phyloP scores from a whole-genome alignment of 2,797 vertebrate genomes.

The Craterocephalus amniculus region DNA sequence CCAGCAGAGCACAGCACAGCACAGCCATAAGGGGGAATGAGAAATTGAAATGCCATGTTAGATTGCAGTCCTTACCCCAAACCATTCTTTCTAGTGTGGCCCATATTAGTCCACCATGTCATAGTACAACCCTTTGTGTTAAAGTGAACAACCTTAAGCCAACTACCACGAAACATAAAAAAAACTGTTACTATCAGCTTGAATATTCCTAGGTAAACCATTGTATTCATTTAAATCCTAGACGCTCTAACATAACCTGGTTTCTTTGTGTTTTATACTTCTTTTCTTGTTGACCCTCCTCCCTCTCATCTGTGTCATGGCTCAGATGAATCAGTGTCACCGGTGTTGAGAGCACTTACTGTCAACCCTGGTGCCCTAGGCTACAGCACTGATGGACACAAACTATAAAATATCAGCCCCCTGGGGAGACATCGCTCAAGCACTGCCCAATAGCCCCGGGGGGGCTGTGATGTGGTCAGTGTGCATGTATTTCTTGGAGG shows the following conservation, averaged over 20 bases:
- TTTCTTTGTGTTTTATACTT: conserved; percentile 46
- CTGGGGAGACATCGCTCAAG: conserved; percentile 86
- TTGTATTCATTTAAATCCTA: conserved; percentile 18
- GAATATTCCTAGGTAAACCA: conserved; percentile 13
- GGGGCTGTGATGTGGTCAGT: conserved; percentile 74
- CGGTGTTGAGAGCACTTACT: conserved; percentile 89
- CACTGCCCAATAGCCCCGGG: conserved; percentile 79
- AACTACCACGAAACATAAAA: conserved; percentile 19
- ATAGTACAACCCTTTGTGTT: conserved; percentile 33
- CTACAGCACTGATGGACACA: conserved; percentile 87
- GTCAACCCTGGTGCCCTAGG: conserved; percentile 86
- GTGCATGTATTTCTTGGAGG: conserved; percentile 57
- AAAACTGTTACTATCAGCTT: conserved; percentile 8
- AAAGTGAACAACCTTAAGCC: conserved; percentile 18
- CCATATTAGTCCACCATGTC: conserved; percentile 51
- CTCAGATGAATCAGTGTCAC: conserved; percentile 88
- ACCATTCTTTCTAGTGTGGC: conserved; percentile 58
- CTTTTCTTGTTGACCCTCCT: conserved; percentile 40
- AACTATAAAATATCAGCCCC: conserved; percentile 90
- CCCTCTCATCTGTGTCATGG: conserved; percentile 83
- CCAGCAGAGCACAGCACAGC: conserved; percentile 74
- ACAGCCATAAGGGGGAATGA: conserved; percentile 75
- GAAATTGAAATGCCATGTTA: conserved; percentile 86
- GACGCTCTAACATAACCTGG: conserved; percentile 21
- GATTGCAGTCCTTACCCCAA: conserved; percentile 77